Conservation (phyloP, 2,888 invertebrate species). For the Epicampocera succincta region DNA sequence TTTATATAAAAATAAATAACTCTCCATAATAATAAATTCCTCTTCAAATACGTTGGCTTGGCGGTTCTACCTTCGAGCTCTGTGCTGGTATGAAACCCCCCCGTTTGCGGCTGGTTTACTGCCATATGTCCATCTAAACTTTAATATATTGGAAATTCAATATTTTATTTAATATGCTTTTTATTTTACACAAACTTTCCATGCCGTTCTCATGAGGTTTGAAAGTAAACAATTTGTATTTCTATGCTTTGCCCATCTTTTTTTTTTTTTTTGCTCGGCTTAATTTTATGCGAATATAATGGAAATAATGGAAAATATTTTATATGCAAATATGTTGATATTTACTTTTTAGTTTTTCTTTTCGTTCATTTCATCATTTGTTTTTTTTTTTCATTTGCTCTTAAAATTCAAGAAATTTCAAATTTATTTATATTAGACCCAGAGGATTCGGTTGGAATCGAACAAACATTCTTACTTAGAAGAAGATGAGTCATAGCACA, state of each 20-base stretch:
- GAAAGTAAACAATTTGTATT: conserved; percentile 44
- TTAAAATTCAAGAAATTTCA: conserved; percentile 60
- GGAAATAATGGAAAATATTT: conserved; percentile 62
- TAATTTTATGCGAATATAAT: conserved; percentile 55
- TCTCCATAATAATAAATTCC: too few species aligned
- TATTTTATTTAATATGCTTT: conserved; percentile 59
- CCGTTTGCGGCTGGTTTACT: not conserved
- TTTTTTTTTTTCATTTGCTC: conserved; percentile 19
- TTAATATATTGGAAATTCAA: conserved; percentile 51
- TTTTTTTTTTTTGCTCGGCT: conserved; percentile 26
- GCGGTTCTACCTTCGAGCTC: not conserved
- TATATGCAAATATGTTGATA: conserved; percentile 67
- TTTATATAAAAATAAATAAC: too few species aligned
- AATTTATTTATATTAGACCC: conserved; percentile 69
- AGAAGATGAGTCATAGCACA: conserved; percentile 27
- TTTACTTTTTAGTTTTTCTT: conserved; percentile 51
- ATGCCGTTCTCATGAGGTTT: conserved; percentile 39
- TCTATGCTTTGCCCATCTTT: not conserved
- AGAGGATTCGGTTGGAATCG: conserved; percentile 54
- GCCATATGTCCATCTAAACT: conserved; percentile 34
- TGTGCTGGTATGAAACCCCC: not conserved
- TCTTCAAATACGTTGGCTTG: too few species aligned
- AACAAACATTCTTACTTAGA: not conserved
- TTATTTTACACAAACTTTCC: conserved; percentile 28
- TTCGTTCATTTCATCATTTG: conserved; percentile 30